These are phyloP conservation scores for Leucosticte australis DNA, from an alignment of 2,113 vertebrate species.

Conservation along the genomic window DNA sequence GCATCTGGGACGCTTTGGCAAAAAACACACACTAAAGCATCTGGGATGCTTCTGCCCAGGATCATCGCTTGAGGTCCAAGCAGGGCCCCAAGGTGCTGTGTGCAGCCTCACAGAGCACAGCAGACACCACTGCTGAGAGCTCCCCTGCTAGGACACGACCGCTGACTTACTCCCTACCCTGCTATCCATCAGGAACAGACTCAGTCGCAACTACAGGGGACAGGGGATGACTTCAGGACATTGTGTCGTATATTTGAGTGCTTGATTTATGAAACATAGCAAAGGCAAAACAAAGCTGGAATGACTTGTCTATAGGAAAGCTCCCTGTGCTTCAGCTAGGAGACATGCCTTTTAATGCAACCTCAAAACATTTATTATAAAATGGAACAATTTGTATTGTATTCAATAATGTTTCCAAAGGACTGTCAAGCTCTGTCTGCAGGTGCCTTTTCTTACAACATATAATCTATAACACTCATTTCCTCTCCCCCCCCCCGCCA, in stretches of 20 bases:
- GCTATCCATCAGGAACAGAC: constrained; percentile 3
- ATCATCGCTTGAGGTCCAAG: neutral
- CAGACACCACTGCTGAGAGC: neutral
- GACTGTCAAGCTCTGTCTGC: neutral
- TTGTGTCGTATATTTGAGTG: neutral
- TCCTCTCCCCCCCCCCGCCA: neutral
- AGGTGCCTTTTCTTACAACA: constrained; percentile 34
- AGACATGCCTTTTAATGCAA: neutral
- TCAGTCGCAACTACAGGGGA: neutral
- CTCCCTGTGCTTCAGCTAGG: neutral
- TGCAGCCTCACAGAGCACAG: neutral
- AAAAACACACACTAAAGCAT: neutral
- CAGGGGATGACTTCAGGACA: neutral
- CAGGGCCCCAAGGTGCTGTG: neutral
- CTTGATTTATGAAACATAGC: constrained; percentile 32
- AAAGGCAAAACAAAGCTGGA: neutral
- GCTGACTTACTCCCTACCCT: neutral
- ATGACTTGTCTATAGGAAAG: neutral
- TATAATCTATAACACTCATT: constrained; percentile 60
- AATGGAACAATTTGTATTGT: constrained; percentile 1
- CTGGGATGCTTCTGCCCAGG: neutral
- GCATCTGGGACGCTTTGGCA: too few relatives aligned
- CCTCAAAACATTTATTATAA: constrained; percentile 27
- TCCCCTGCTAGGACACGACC: neutral
- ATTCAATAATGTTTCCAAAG: constrained; percentile 30